Base-by-base conservation (phyloP, 1,140 invertebrate genomes). In the Plectrocnemia conspersa region DNA sequence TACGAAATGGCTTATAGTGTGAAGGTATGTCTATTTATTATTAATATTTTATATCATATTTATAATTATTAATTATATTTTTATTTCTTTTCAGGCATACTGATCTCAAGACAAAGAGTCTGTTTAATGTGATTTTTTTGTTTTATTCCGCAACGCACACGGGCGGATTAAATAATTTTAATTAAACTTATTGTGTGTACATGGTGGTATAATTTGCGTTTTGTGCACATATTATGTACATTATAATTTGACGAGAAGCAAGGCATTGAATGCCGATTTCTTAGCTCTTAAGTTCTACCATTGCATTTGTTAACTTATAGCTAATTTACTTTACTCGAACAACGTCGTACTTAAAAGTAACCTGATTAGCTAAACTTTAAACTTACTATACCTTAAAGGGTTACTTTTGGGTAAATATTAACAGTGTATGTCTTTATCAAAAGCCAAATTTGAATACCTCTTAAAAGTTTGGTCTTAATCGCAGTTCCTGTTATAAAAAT, bases 1-100 rank as follows among this genome's bases (percentile, higher is more conserved):
- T 91, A 90, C 66, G 87, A 91, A 64, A 81, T 82, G 70, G 66
- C 74, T 19, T 74, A 76, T 42, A 68, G 70, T 49, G 72, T 76
- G 54, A 75, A 76, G 70, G 73, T 75, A 54, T 62, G 15, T 55
- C 32, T 44, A 10, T 24, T 45, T 40, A 40, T 40, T 40, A 15
- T 40, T 6, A 18, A 40, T 40, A 40, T 40, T 40, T 9, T 40
- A 9, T 6, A 11, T 40, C 5, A 40, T 18, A 19, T 44, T 44
- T 21, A 52, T 47, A 35, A 44, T 24, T 35, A 3, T 9, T 1
- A 29, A 18, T 49, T 35, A 35, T 49, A 44, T 52, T 24, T 25
- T 54, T 41, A 3, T 42, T 35, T 32, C 11, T 40, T 56, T 42
- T 29, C 38, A 56, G 54, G 54, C 46, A 29, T 56, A 56, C 46